Percentiles rank a stretch among this genome's conserved stretches.
phyloP scores from a whole-genome alignment of 2,797 vertebrate species.

The Sparidentex hasta region DNA sequence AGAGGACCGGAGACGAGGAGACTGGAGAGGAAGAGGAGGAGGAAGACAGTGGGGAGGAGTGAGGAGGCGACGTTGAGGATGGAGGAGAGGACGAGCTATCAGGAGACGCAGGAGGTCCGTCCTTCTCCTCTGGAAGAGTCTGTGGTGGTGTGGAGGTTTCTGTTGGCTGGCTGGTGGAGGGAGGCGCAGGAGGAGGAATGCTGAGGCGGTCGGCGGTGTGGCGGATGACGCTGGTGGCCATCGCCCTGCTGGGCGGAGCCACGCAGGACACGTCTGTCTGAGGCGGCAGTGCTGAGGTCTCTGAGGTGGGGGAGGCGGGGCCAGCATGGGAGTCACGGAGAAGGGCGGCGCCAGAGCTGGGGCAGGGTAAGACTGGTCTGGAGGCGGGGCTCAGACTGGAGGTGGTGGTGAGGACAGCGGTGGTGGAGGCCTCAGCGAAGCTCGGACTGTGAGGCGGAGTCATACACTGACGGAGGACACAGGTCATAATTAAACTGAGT shows the following conservation, averaged over 20 bases:
- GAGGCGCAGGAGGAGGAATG: slow-evolving; percentile 32
- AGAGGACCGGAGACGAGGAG: slow-evolving; percentile 87
- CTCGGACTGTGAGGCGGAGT: slow-evolving; percentile 97
- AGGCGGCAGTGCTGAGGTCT: slow-evolving; percentile 58
- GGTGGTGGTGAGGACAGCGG: slow-evolving; percentile 47
- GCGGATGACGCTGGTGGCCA: slow-evolving; percentile 92
- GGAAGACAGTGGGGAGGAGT: slow-evolving; percentile 55
- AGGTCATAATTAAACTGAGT: neutral
- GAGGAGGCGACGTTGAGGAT: slow-evolving; percentile 41
- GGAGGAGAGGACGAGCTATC: slow-evolving; percentile 38
- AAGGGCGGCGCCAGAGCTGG: slow-evolving; percentile 49
- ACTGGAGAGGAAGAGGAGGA: slow-evolving; percentile 59
- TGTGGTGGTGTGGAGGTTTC: slow-evolving; percentile 19
- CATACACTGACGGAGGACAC: slow-evolving; percentile 89
- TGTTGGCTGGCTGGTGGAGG: slow-evolving; percentile 38
- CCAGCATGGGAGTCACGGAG: slow-evolving; percentile 18
- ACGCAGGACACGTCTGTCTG: slow-evolving; percentile 52
- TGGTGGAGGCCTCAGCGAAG: slow-evolving; percentile 85
- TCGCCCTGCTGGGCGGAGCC: slow-evolving; percentile 81
- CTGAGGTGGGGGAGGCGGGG: slow-evolving; percentile 29
- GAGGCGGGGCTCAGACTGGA: slow-evolving; percentile 56
- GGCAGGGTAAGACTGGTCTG: slow-evolving; percentile 51
- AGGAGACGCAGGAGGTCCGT: too few species aligned
- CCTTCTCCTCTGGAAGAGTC: neutral
- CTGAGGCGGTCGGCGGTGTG: slow-evolving; percentile 87